Percentiles rank a stretch among this genome's conserved stretches.
These are phyloP conservation scores for Scaptomyza parva DNA, from an alignment of 2,888 invertebrate genomes.

Conservation along the genomic window DNA sequence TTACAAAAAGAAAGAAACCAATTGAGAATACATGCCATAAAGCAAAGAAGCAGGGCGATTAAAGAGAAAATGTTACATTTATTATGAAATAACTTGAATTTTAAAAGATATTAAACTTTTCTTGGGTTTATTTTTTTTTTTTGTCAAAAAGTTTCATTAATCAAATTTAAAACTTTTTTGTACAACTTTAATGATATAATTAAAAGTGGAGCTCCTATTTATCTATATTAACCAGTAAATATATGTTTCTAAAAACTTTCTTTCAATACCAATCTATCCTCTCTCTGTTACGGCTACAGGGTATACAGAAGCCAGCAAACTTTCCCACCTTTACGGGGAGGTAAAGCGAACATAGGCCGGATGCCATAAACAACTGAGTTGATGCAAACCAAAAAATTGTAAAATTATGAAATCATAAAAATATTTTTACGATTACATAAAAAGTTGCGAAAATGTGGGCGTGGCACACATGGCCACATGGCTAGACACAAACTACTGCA, in stretches of 20 bases:
- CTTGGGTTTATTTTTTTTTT: background rate
- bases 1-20: background rate
- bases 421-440: constrained; percentile 80
- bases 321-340: constrained; percentile 32
- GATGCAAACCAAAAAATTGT: constrained; percentile 64
- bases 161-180: background rate
- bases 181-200: no score
- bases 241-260: background rate
- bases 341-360: constrained; percentile 12
- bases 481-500: constrained; percentile 32
- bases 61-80: background rate
- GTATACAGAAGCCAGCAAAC: constrained; percentile 41
- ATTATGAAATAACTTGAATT: background rate
- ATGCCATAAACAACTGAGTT: constrained; percentile 62
- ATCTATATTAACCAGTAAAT: no score
- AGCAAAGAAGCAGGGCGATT: no score
- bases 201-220: no score
- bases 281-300: constrained; percentile 2
- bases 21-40: background rate
- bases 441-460: constrained; percentile 66
- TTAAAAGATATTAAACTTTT: no score
- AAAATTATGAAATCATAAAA: constrained; percentile 82
- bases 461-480: constrained; percentile 33
- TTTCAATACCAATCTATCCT: background rate
- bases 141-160: background rate